Base-by-base conservation (phyloP, 2,797 vertebrate species). In the Astyanax mexicanus region DNA sequence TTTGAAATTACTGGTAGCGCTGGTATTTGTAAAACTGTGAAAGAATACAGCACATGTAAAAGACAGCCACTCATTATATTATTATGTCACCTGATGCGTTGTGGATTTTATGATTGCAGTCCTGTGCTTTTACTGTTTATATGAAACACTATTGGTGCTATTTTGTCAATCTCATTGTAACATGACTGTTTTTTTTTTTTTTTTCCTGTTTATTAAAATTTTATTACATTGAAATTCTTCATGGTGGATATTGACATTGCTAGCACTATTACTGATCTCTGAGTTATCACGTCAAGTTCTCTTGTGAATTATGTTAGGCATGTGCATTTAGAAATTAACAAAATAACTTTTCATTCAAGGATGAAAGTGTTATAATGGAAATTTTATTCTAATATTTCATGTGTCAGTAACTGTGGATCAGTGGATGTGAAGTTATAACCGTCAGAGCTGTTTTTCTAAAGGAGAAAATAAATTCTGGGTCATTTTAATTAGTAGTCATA, bases 131-230 rank as follows among this genome's bases (percentile, higher is more conserved):
- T 80, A 62, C 69, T 61, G 54, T 75, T 21, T 42, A 79, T 72
- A 74, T 72, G 61, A 71, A 47, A 79, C 17, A 32, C 69, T 47
- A 6, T 40, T 72, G 77, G 79, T 83, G 79, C 79, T 81, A 67
- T 72, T 81, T 83, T 81, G 49, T 81, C 73, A 75, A 62, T 47
- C 8, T 71, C 73, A n/a, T 44, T 77, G 73, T 79, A 68, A 81
- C 79, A 69, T 49, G 51, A 66, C 68, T 54, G 61, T 64, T 40
- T 44, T 58, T 70, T 64, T 57, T 35, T 40, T 58, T 49, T 29
- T 57, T 57, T 57, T 32, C 6, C 57, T 64, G 66, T 74, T 69
- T 38, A 84, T 83, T 83, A 84, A 84, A 84, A 83, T 19, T 68
- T 58, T 64, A 71, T 69, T 77, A 65, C 69, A 12, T 25, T 49